Percentiles rank a stretch among this genome's conserved stretches.
phyloP scores from a whole-genome alignment of 2,113 vertebrate genomes.

The Etheostoma spectabile region DNA sequence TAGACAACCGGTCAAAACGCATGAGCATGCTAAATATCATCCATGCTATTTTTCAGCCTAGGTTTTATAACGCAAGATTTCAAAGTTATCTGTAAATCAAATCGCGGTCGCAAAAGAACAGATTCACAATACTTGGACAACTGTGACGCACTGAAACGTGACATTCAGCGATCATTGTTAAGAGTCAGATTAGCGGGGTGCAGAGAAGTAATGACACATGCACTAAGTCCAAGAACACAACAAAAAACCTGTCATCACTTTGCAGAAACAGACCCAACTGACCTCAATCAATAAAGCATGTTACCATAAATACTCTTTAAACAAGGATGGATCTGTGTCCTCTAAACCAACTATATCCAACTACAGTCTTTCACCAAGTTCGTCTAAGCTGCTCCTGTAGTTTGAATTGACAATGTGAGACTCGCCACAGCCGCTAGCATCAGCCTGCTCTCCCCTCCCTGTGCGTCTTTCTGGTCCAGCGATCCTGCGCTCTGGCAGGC shows the following conservation, averaged over 20 bases:
- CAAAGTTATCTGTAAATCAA: constrained; percentile 75
- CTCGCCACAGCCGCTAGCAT: constrained; percentile 51
- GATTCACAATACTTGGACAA: constrained; percentile 33
- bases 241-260: constrained; percentile 45
- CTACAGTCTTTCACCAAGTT: constrained; percentile 2
- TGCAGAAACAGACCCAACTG: constrained; percentile 1
- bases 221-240: constrained; percentile 18
- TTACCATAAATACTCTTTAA: not conserved
- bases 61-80: not conserved
- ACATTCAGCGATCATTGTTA: constrained; percentile 67
- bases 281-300: not conserved
- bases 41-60: not conserved
- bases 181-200: constrained; percentile 36
- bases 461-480: constrained; percentile 59
- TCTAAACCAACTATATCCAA: not conserved
- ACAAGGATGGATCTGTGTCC: not conserved
- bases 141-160: constrained; percentile 56
- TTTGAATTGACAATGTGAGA: constrained; percentile 35
- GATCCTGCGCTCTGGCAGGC: constrained; percentile 56
- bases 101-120: constrained; percentile 43
- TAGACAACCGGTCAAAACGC: constrained; percentile 17
- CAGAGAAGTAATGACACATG: constrained; percentile 25
- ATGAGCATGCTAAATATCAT: not conserved
- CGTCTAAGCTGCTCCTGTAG: constrained; percentile 18
- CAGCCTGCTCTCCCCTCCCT: constrained; percentile 59